Evolutionary conservation across 2,797 vertebrate species (phyloP), one percentile per base, ranked within the genome.

Genomic region (Pipistrellus pygmaeus): DNA sequence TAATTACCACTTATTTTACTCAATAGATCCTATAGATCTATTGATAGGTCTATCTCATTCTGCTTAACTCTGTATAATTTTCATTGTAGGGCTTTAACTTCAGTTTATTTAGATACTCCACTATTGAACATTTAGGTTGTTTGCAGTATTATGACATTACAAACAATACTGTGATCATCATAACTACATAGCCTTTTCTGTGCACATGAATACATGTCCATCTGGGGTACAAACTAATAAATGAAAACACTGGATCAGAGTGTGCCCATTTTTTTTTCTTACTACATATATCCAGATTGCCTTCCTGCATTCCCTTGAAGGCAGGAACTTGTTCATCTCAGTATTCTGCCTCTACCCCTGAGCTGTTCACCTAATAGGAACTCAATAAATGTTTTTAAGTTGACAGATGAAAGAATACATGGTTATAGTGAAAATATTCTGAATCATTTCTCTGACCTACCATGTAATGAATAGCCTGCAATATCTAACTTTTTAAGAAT

Each of bases 401-500:
- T 81, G 69, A 93, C 73, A 20, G 41, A 89, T 91, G 48, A 88
- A 86, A 92, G 46, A 92, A 5, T 53, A 1, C 27, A 46, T 27
- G 8, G 23, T 69, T 75, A 77, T 30, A 78, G 25, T 48, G 32
- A 94, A 95, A 84, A 94, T 81, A 94, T 82, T 80, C 82, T 69
- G 81, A 88, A 66, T 75, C 66, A 66, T 73, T 96, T 89, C 46
- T 91, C 62, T 87, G 46, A 86, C 13, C 18, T n/a, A 73, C 32
- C 46, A 81, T 17, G 5, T 89, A 71, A 87, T 48, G 25, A 76
- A 62, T 14, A 62, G 60, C 48, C 84, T 78, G 17, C 20, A 82
- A 44, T 93, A 81, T 81, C 95, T 85, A 82, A 94, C 35, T 94
- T 88, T 91, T 88, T 91, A 25, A 64, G 8, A 80, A 80, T 55